Evolutionary conservation across 2,797 vertebrate species (phyloP), one percentile per base, ranked within the genome.

Genomic region (Hybognathus amarus): DNA sequence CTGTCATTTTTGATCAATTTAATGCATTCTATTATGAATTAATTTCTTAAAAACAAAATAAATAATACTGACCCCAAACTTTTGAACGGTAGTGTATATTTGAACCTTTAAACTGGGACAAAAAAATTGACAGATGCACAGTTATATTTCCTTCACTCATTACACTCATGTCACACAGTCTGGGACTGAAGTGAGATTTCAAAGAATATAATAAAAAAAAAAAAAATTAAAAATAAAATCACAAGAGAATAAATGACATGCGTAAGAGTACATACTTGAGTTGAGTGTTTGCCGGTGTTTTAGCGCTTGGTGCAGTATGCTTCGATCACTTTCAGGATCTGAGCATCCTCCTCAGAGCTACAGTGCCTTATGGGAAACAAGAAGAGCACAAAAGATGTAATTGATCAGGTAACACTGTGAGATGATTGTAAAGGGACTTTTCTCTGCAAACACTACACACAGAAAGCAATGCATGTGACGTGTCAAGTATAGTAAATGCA

Each of bases 231-330:
- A 33, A 30, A 24, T 3, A 36, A 33, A 63, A 36, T 36, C 20
- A 50, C 2, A 66, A 52, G 33, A 50, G 24, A 47, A 54, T 11
- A 10, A 9, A 52, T 40, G 64, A 4, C 24, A 47, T 15, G 0
- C 6, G 1, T 13, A 42, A 54, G 2, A 66, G 13, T 30, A 69
- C 47, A 24, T 96, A 99, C 98, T 99, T 88, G 98, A 99, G 91
- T 99, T 99, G 80, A 99, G 95, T 0, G 98, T 99, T 93, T 99
- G 98, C 80, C 98, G 94, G 94, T 36, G 98, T 99, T 93, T 98
- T 99, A 91, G 98, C 98, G 86, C 98, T 99, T 91, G 98, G 98
- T 99, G 92, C 98, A 99, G 91, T 99, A 99, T 0, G 98, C 98
- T 90, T 99, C 98, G 11, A 99, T 99, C 59, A 99, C 98, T 91